phyloP scores from a whole-genome alignment of 2,797 vertebrate species.

The Poecile montanus region DNA sequence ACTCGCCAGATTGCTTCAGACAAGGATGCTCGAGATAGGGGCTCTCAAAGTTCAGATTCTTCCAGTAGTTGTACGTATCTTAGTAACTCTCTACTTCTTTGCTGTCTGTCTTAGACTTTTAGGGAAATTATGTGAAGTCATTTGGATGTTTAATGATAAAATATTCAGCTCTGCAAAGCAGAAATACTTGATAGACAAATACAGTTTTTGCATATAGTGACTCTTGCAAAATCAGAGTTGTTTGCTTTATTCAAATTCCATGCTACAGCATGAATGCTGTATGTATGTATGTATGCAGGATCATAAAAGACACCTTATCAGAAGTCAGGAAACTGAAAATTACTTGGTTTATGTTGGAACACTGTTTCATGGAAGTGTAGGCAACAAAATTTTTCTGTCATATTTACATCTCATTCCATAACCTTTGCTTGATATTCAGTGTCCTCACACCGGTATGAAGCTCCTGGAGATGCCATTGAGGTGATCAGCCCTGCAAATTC shows the following conservation, averaged over 20 bases:
- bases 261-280: background rate
- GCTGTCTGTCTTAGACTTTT: slow-evolving; percentile 37
- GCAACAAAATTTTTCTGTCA: background rate
- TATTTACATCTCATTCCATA: background rate
- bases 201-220: background rate
- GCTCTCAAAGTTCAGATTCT: slow-evolving; percentile 95
- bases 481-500: slow-evolving; percentile 96
- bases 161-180: background rate
- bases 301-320: background rate
- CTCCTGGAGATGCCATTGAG: slow-evolving; percentile 89
- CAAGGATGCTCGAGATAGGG: slow-evolving; percentile 93
- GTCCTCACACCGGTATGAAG: slow-evolving; percentile 92
- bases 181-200: background rate
- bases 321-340: background rate
- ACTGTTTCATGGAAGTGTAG: background rate
- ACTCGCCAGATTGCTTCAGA: slow-evolving; percentile 97
- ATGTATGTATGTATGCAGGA: background rate
- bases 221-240: background rate
- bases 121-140: slow-evolving; percentile 2
- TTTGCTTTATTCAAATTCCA: background rate
- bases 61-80: slow-evolving; percentile 92
- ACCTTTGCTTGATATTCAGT: slow-evolving; percentile 75
- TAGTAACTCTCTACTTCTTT: slow-evolving; percentile 60
- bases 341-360: background rate
- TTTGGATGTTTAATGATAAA: background rate